Percentiles rank a stretch among this genome's conserved stretches.
phyloP scores from a whole-genome alignment of 2,113 vertebrate genomes.

The Otus sunia region DNA sequence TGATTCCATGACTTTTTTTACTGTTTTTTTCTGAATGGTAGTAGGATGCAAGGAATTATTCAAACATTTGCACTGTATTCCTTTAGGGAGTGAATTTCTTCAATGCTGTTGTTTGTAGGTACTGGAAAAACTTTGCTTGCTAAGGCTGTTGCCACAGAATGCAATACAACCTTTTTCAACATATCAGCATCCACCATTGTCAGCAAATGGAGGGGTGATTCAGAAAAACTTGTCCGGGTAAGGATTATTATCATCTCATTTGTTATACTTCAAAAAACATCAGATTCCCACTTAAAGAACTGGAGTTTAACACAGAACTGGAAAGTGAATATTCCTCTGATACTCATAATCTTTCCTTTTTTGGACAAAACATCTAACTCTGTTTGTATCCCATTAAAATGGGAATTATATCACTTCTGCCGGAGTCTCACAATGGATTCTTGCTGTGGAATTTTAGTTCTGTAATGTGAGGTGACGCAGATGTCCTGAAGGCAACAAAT shows the following conservation, averaged over 20 bases:
- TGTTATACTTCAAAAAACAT: background rate
- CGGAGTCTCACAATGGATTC: background rate
- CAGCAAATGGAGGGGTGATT: constrained; percentile 98
- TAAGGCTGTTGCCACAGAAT: constrained; percentile 96
- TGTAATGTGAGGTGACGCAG: background rate
- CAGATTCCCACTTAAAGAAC: background rate
- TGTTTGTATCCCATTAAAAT: background rate
- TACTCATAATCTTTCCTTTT: background rate
- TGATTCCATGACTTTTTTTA: background rate
- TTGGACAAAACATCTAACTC: background rate
- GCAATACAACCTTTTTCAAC: constrained; percentile 97
- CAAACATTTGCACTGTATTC: background rate
- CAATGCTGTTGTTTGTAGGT: constrained; percentile 68
- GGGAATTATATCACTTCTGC: background rate
- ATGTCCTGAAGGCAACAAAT: background rate
- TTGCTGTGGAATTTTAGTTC: background rate
- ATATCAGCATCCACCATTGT: constrained; percentile 97
- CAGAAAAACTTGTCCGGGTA: constrained; percentile 96
- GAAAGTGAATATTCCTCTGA: background rate
- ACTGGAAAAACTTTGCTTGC: constrained; percentile 96
- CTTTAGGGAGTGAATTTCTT: background rate
- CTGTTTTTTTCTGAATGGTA: background rate
- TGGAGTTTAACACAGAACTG: background rate
- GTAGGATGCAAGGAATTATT: background rate
- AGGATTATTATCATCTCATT: background rate